Conservation (phyloP, 2,113 vertebrate genomes). For the Irena cyanogastra region DNA sequence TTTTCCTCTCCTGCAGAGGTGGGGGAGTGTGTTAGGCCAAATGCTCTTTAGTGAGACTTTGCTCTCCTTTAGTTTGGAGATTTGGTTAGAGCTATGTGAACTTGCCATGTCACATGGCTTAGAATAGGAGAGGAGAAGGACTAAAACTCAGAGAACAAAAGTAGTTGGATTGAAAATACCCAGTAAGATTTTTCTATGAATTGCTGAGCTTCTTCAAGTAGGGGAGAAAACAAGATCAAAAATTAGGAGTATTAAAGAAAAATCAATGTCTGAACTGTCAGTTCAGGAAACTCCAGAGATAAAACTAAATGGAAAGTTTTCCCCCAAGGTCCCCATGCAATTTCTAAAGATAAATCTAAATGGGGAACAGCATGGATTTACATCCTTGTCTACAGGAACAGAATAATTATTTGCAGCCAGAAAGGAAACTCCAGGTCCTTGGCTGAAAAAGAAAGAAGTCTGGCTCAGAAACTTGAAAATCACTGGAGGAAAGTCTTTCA, state of each 20-base stretch:
- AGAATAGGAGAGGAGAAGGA: neutral
- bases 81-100: neutral
- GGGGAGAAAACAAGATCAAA: conserved; percentile 24
- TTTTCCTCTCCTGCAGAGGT: neutral
- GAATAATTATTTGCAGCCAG: conserved; percentile 49
- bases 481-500: neutral
- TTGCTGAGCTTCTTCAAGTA: neutral
- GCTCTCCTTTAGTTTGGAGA: neutral
- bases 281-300: conserved; percentile 35
- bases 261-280: conserved; percentile 36
- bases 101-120: neutral
- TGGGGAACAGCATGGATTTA: conserved; percentile 41
- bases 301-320: conserved; percentile 59
- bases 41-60: neutral
- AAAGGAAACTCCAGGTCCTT: conserved; percentile 45
- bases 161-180: neutral
- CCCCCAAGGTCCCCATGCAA: conserved; percentile 23
- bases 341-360: conserved; percentile 43
- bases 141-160: neutral
- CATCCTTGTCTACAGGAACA: conserved; percentile 37
- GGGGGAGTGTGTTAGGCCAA: neutral
- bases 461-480: neutral
- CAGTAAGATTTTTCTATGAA: neutral
- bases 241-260: conserved; percentile 29
- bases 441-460: conserved; percentile 16